These are phyloP conservation scores for Phrynocephalus vlangalii DNA, from an alignment of 2,797 vertebrate species.

Conservation along the genomic window DNA sequence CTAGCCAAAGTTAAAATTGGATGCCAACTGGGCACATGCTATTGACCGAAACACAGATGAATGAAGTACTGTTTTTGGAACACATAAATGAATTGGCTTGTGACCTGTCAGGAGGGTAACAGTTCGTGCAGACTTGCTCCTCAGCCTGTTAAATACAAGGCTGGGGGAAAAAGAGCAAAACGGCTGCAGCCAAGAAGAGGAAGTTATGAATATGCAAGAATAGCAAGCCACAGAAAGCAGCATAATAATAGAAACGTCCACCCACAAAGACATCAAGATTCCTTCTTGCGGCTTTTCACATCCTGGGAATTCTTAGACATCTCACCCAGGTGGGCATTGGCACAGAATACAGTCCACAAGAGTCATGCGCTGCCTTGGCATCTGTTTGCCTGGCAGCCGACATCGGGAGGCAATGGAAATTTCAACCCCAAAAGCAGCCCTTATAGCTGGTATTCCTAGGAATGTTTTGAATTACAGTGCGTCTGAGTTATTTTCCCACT, in stretches of 20 bases:
- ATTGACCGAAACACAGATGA: conserved; percentile 40
- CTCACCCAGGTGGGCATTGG: background rate
- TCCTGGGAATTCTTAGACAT: conserved; percentile 20
- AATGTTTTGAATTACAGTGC: conserved; percentile 45
- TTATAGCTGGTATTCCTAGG: conserved; percentile 6
- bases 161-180: conserved; percentile 38
- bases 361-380: conserved; percentile 17
- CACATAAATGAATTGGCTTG: conserved; percentile 35
- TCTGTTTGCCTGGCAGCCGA: conserved; percentile 37
- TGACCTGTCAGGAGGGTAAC: conserved; percentile 19
- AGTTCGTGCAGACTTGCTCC: conserved; percentile 38
- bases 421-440: conserved; percentile 30
- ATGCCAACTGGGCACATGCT: conserved; percentile 39
- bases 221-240: conserved; percentile 18
- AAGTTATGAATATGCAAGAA: conserved; percentile 47
- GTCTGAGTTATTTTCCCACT: conserved; percentile 53
- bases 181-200: conserved; percentile 13
- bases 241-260: background rate
- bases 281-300: conserved; percentile 14
- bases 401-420: conserved; percentile 62
- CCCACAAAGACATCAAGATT: background rate
- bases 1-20: conserved; percentile 47
- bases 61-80: conserved; percentile 10
- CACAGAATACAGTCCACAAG: conserved; percentile 26
- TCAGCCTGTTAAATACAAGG: conserved; percentile 39